Base-by-base conservation (phyloP, 2,113 vertebrate genomes). In the Colossoma macropomum region DNA sequence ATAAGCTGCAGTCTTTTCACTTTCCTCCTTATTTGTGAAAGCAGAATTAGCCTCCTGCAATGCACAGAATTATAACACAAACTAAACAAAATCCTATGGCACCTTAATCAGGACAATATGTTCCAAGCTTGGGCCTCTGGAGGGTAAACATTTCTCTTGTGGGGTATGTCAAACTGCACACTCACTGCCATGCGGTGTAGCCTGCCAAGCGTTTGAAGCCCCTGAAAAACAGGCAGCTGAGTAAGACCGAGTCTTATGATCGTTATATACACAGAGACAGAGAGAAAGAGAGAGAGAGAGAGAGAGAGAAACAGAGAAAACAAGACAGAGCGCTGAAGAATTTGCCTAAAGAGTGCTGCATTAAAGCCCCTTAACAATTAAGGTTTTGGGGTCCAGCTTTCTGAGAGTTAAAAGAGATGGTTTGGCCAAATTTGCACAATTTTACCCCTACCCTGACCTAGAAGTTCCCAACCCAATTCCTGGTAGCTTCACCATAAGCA, bases 191-290 rank as follows among this genome's bases (percentile, higher is more conserved):
- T 30, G 32, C 41, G 28, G 28, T 77, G 76, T 63, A 23, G 69
- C 50, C 52, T 84, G 87, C 86, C 87, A 92, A 88, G 81, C 80
- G 69, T 90, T 87, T 89, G 84, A 91, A 87, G 62, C 45, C 82
- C 28, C 15, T 60, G 60, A 74, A 78, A 78, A 78, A 69, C 41
- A 69, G 59, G 69, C 74, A 45, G 77, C 80, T 38, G 52, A 65
- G 71, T 71, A 66, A 62, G 25, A 54, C 30, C 52, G 45, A 68
- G 34, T n/a, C 23, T 83, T 62, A 75, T 17, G 19, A 41, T 1
- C 16, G 12, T 62, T 60, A 11, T 12, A 27, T 62, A 62, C 12
- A 78, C 30, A 78, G 11, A 66, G 76, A 65, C 10, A 62, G 19
- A n/a, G 34, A 65, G 32, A 48, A 10, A 65, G 54, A 65, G 30